Evolutionary conservation across 2,113 vertebrate genomes (phyloP), one percentile per base, ranked within the genome.

Genomic region (Nothocercus julius): DNA sequence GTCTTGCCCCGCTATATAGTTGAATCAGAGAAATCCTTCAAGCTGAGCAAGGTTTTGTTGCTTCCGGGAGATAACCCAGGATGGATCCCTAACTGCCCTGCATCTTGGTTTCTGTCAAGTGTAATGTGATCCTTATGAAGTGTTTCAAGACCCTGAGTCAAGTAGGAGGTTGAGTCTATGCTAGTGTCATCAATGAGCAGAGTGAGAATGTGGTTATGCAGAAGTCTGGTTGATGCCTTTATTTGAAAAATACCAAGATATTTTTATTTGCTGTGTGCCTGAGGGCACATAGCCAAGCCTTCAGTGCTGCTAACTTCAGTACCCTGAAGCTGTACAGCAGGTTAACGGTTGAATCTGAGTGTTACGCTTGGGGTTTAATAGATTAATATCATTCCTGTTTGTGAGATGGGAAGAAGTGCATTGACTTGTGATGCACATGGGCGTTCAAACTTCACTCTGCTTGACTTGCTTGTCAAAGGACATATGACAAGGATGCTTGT

Each of bases 61-160:
- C 56, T 87, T 78, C 69, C 38, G 44, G 68, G n/a, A 70, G 61
- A 17, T 78, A 34, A 28, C 4, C 2, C 0, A 28, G 67, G 32
- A 58, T 58, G 0, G 0, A 6, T 68, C 24, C 24, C 2, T 5
- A n/a, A 49, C 1, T 1, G 19, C 25, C 70, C 32, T 34, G 3
- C 44, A 7, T n/a, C 40, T 70, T 6, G 0, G 2, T 47, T 90
- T 85, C 54, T 81, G 28, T 56, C 20, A 11, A 4, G 3, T n/a
- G 16, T 5, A 13, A 11, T n/a, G 30, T 45, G 62, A 28, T 13
- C 30, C 27, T 38, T 36, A 13, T 10, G 8, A 61, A 69, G 7
- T 49, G 12, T 17, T 92, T 62, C n/a, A 32, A 79, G 69, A 28
- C 9, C 7, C 38, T 88, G 12, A 47, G 16, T 90, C 36, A 38